phyloP scores from a whole-genome alignment of 2,113 vertebrate species.

The Crotalus helleri region DNA sequence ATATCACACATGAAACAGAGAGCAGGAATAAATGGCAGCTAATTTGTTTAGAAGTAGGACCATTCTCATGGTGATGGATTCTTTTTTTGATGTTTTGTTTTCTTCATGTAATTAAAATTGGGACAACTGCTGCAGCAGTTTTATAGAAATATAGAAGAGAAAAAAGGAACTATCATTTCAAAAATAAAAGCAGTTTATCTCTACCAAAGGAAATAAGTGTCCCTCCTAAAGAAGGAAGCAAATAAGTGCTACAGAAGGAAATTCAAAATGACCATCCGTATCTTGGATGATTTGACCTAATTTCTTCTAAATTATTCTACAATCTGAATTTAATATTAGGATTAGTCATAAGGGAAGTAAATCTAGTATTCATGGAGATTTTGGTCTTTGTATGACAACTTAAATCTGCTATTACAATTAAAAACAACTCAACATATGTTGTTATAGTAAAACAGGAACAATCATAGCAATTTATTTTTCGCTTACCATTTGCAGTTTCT shows the following conservation, averaged over 20 bases:
- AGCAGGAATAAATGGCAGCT: background rate
- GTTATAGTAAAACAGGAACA: background rate
- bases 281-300: background rate
- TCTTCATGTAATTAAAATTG: background rate
- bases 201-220: background rate
- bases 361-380: background rate
- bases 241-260: background rate
- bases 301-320: background rate
- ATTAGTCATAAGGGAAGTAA: background rate
- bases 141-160: background rate
- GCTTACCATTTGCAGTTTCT: constrained; percentile 85
- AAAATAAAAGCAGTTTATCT: background rate
- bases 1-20: background rate
- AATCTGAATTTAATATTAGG: background rate
- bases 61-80: background rate
- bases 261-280: background rate
- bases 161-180: background rate
- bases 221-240: background rate
- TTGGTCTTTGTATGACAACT: background rate
- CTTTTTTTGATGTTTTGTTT: background rate
- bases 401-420: background rate
- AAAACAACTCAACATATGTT: background rate
- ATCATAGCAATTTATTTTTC: background rate
- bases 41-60: background rate
- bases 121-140: background rate